Base-by-base conservation (phyloP, 2,888 invertebrate genomes). In the Hartigia nigra region DNA sequence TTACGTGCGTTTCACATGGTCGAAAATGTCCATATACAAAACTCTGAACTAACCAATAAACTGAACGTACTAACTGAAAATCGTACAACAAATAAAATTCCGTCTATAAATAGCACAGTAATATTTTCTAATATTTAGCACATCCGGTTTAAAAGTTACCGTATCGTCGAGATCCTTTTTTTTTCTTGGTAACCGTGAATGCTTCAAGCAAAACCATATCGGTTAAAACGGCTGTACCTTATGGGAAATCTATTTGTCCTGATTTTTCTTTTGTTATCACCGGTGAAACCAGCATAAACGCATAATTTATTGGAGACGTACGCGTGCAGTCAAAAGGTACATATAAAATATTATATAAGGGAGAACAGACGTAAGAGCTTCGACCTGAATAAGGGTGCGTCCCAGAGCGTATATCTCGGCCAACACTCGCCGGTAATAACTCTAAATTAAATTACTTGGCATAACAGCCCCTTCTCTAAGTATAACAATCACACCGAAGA, bases 401-500 rank as follows among this genome's bases (percentile, higher is more conserved):
- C 69, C 35, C 72, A 72, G 32, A 36, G 31, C 75, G 34, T 36
- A 75, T 35, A 75, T 35, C 32, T 75, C 75, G 23, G 14, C 34
- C 75, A 14, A 35, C 75, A 35, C 75, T 75, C 75, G 36, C 75
- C 75, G 34, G 77, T 77, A 72, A 77, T 77, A 77, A 77, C 77
- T 77, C 34, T 74, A 55, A 77, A 77, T 77, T 74, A 77, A 77
- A 77, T 77, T 74, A 37, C 74, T 69, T 35, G n/a, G 34, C 39
- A 14, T 77, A 74, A 74, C n/a, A 74, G 74, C 77, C 39, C 74
- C 11, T 69, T 55, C 69, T 74, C 34, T 35, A 35, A 32, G 74
- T 69, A 77, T 37, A 74, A 77, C 34, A 77, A 77, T 77, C 74
- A 74, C 69, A 55, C 39, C 55, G 74, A 34, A 74, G 74, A 35